Evolutionary conservation across 1,140 invertebrate species (phyloP), one percentile per base, ranked within the genome.

Genomic region (Eumeta japonica): DNA sequence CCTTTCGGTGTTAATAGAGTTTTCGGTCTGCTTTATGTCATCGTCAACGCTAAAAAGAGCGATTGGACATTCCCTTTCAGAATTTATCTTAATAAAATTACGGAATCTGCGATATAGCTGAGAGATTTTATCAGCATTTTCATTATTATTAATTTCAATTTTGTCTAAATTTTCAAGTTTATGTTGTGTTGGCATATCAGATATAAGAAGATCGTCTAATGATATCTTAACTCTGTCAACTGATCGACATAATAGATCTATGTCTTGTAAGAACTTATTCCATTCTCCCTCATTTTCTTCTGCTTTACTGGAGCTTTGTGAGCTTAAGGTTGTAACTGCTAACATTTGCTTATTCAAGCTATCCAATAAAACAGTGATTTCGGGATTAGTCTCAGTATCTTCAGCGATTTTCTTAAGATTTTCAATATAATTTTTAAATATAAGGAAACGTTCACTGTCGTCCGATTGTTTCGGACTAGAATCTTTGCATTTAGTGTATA

Each of bases 81-180:
- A 49, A 45, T 67, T 64, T 3, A 27, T 43, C 55, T 72, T 62
- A 1, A 62, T 36, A 18, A 74, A 39, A 29, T 29, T 48, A 2
- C 57, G 58, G 39, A 51, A 71, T n/a, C 45, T 39, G 37, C 54
- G 55, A 27, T 66, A 63, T 37, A 66, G 35, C 47, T 65, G 68
- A n/a, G 45, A 55, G 13, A 60, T 45, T 7, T 31, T 46, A 20
- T 56, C 60, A 16, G 49, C 37, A 39, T 72, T 68, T 3, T 61
- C 52, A 3, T 52, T 46, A 44, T 86, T 87, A 17, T 58, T 64
- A 12, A 58, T 74, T 56, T 88, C 85, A 7, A 88, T 54, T 52
- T 82, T 74, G 39, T 88, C 86, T 0, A 88, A 54, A 46, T 79
- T 73, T 20, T 84, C 77, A 1, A 88, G 55, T 64, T 86, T 87